phyloP scores from a whole-genome alignment of 1,140 invertebrate genomes.

The Stenopsyche tienmushanensis region DNA sequence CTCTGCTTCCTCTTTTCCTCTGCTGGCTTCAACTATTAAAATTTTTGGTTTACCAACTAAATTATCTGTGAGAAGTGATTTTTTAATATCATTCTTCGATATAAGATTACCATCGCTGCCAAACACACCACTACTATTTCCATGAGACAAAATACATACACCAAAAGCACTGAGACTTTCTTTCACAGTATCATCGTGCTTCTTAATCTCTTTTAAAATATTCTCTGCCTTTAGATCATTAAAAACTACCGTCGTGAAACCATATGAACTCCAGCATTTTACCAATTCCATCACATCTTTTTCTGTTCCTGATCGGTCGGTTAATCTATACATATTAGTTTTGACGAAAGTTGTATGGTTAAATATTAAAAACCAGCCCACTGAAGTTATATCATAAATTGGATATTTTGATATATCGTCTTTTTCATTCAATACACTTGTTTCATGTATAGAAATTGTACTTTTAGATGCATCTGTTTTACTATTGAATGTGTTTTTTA shows the following conservation, averaged over 20 bases:
- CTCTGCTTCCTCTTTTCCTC: constrained; percentile 29
- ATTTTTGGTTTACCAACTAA: constrained; percentile 35
- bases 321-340: neutral
- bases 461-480: too few relatives aligned
- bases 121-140: constrained; percentile 6
- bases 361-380: constrained; percentile 17
- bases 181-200: neutral
- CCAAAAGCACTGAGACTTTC: constrained; percentile 4
- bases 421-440: too few relatives aligned
- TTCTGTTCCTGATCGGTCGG: constrained; percentile 17
- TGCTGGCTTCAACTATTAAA: constrained; percentile 35
- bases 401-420: too few relatives aligned
- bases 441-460: too few relatives aligned
- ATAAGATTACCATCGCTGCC: neutral
- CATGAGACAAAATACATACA: constrained; percentile 19
- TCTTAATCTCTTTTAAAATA: neutral
- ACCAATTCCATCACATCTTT: neutral
- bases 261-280: constrained; percentile 5
- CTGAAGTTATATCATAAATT: too few relatives aligned
- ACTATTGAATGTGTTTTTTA: too few relatives aligned
- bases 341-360: constrained; percentile 12
- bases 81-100: constrained; percentile 15
- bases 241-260: constrained; percentile 8
- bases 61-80: neutral
- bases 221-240: neutral